Conservation (phyloP, 2,113 vertebrate genomes). For the Stercorarius parasiticus region DNA sequence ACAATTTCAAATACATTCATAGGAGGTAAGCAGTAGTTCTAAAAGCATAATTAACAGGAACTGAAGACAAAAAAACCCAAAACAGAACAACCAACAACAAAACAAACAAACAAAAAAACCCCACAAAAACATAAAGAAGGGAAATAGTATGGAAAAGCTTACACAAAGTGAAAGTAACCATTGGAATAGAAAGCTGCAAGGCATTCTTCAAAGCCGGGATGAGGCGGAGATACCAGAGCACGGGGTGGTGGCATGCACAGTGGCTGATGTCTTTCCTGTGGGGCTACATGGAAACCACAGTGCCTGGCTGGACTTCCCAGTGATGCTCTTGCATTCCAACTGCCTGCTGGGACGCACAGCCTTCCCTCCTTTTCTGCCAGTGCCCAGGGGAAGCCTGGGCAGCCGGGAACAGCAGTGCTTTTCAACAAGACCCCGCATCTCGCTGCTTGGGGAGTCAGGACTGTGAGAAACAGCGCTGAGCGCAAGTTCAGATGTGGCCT, state of each 20-base stretch:
- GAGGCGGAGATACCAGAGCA: not conserved
- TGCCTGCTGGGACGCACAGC: not conserved
- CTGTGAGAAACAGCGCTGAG: fast-evolving
- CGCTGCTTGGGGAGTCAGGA: not conserved
- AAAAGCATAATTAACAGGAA: not conserved
- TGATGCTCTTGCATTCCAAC: not conserved
- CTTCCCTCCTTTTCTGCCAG: not conserved
- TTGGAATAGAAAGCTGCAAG: not conserved
- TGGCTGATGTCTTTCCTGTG: not conserved
- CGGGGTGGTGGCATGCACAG: not conserved
- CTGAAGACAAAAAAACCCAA: not conserved
- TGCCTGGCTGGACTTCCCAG: not conserved
- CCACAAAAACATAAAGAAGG: not conserved
- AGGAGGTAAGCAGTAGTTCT: not conserved
- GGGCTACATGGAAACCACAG: not conserved
- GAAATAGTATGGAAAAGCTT: not conserved
- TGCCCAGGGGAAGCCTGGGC: not conserved
- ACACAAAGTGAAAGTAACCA: not conserved
- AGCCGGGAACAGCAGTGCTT: not conserved
- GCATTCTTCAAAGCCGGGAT: not conserved
- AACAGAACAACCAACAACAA: too few species aligned
- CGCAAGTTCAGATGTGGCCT: not conserved
- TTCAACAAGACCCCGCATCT: not conserved
- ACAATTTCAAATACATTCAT: not conserved
- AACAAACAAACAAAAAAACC: too few species aligned